phyloP scores from a whole-genome alignment of 2,797 vertebrate species.

The Triplophysa yarkandensis region DNA sequence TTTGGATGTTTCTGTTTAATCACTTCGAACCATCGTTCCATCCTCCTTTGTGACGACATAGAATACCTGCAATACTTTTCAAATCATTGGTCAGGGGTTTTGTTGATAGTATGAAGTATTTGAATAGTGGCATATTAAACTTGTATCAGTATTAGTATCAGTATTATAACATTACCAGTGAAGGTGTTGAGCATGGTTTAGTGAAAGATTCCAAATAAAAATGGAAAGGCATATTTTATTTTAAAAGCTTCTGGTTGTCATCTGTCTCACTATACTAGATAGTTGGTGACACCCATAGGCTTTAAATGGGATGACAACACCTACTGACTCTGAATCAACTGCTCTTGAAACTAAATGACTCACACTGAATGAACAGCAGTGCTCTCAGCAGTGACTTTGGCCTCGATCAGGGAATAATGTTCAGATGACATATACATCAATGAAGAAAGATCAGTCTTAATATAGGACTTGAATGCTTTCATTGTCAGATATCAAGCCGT shows the following conservation, averaged over 20 bases:
- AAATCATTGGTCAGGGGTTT: not conserved
- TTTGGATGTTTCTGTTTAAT: not conserved
- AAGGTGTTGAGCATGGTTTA: not conserved
- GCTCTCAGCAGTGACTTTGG: not conserved
- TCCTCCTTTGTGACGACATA: not conserved
- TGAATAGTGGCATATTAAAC: not conserved
- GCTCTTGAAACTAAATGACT: conserved; percentile 4
- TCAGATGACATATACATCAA: not conserved
- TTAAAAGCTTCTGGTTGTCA: conserved; percentile 15
- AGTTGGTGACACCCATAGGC: conserved; percentile 47
- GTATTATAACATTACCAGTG: no score
- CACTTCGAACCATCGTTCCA: not conserved
- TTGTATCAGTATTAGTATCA: no score
- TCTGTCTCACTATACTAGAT: conserved; percentile 38
- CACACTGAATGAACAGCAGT: not conserved
- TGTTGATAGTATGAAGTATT: no score
- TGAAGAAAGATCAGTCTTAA: not conserved
- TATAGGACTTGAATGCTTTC: not conserved
- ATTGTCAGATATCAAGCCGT: not conserved
- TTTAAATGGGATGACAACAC: conserved; percentile 48
- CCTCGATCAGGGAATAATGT: not conserved
- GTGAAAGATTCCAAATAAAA: no score
- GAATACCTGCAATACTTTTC: not conserved
- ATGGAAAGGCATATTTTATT: not conserved
- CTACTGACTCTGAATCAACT: conserved; percentile 13